Evolutionary conservation across 2,113 vertebrate genomes (phyloP), one percentile per base, ranked within the genome.

Genomic region (Archocentrus centrarchus): DNA sequence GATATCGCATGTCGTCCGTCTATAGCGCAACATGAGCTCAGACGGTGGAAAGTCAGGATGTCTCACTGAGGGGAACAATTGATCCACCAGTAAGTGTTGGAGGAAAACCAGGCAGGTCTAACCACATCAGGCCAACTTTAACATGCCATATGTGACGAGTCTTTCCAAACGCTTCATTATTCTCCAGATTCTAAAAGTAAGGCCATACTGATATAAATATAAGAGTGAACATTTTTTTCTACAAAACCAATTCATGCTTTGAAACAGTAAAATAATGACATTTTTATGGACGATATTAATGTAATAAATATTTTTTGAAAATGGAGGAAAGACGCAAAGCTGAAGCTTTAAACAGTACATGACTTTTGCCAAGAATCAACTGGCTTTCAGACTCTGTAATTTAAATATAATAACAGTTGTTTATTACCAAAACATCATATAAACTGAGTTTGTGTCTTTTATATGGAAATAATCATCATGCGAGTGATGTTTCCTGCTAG

Each of bases 1-100:
- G 63, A 79, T 92, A 91, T 92, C 85, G 1, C 27, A 37, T 92
- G 81, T 88, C 89, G 4, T 59, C 58, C 44, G 24, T 77, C 85
- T 86, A n/a, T 17, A 84, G 70, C n/a, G 89, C 81, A 92, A 91
- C 87, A 68, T 82, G 92, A 94, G 85, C 91, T 82, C 75, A 55
- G 79, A n/a, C 32, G 4, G 47, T 59, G 88, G 84, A 68, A 88
- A 88, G 55, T 86, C 88, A 88, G 92, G 89, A 92, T 79, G 90
- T 86, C 80, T 89, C 85, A 73, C 62, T 77, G 77, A 85, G 73
- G 79, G 78, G 91, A 88, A 91, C 88, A 90, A 91, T 91, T 82
- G 91, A 93, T 94, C 86, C 75, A 81, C 77, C 85, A 91, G 86
- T 10, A 27, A 79, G 82, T 59, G 84, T 82, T 87, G 83, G 64